A percentile compares a stretch with the other conserved stretches of the same genome.
These are phyloP conservation scores for Chrysodeixis includens DNA, from an alignment of 2,888 invertebrate genomes.

Conservation along the genomic window DNA sequence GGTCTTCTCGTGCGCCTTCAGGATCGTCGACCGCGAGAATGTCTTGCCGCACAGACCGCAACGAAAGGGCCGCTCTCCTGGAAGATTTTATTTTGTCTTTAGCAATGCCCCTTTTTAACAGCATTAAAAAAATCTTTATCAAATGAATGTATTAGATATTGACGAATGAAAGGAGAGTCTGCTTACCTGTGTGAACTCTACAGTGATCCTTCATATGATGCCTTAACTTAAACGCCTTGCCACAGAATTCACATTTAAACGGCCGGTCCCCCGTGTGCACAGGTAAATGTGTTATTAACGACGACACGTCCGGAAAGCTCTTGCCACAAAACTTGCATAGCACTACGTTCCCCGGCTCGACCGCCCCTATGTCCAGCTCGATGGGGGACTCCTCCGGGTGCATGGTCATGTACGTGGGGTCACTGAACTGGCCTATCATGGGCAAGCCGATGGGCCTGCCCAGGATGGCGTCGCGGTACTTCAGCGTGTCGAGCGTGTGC, in stretches of 20 bases:
- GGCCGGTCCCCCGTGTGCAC: slow-evolving; percentile 97
- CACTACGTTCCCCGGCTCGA: slow-evolving; percentile 93
- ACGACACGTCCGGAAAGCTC: slow-evolving; percentile 96
- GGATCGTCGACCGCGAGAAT: slow-evolving; percentile 96
- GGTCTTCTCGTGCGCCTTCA: slow-evolving; percentile 97
- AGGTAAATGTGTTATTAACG: slow-evolving; percentile 95
- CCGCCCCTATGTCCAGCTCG: slow-evolving; percentile 88
- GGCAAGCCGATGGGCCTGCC: slow-evolving; percentile 80
- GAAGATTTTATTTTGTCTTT: slow-evolving; percentile 50
- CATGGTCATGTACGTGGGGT: slow-evolving; percentile 83
- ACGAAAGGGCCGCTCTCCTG: slow-evolving; percentile 95
- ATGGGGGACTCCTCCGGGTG: slow-evolving; percentile 90
- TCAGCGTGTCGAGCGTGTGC: slow-evolving; percentile 96
- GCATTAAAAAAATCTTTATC: neutral
- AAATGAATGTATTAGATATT: neutral
- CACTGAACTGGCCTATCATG: slow-evolving; percentile 85
- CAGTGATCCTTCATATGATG: slow-evolving; percentile 99
- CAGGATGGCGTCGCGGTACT: slow-evolving; percentile 93
- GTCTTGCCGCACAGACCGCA: slow-evolving; percentile 97
- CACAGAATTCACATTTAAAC: slow-evolving; percentile 98
- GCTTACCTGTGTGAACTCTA: slow-evolving; percentile 95
- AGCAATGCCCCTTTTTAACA: neutral
- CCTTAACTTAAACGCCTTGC: slow-evolving; percentile 96
- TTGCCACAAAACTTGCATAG: slow-evolving; percentile 98
- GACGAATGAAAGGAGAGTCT: neutral